Conservation (phyloP, 2,113 vertebrate genomes). For the Drymodes brunneopygia region DNA sequence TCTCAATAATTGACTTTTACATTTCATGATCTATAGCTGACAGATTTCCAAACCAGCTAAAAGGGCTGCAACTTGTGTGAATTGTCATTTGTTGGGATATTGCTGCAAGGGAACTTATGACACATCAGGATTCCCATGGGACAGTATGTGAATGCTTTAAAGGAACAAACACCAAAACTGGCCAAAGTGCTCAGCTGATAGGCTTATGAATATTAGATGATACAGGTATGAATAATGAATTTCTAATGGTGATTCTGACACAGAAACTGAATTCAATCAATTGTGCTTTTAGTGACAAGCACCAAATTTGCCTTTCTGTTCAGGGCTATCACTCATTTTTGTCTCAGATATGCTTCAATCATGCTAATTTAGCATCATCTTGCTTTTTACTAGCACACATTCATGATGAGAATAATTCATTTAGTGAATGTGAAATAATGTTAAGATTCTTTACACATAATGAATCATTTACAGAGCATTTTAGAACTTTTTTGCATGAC, state of each 20-base stretch:
- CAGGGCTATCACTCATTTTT: not conserved
- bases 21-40: not conserved
- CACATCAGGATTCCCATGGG: not conserved
- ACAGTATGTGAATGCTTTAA: not conserved
- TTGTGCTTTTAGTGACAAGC: not conserved
- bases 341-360: not conserved
- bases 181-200: not conserved
- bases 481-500: not conserved
- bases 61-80: not conserved
- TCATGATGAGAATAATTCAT: not conserved
- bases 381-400: not conserved
- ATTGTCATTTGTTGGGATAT: not conserved
- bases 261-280: not conserved
- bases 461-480: not conserved
- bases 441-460: not conserved
- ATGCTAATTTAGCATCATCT: not conserved
- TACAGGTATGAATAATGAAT: not conserved
- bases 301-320: not conserved
- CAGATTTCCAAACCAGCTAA: not conserved
- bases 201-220: not conserved
- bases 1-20: not conserved
- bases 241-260: not conserved
- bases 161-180: not conserved
- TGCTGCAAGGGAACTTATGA: not conserved
- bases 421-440: not conserved